Conservation (phyloP, 2,113 vertebrate genomes). For the Eurypyga helias region DNA sequence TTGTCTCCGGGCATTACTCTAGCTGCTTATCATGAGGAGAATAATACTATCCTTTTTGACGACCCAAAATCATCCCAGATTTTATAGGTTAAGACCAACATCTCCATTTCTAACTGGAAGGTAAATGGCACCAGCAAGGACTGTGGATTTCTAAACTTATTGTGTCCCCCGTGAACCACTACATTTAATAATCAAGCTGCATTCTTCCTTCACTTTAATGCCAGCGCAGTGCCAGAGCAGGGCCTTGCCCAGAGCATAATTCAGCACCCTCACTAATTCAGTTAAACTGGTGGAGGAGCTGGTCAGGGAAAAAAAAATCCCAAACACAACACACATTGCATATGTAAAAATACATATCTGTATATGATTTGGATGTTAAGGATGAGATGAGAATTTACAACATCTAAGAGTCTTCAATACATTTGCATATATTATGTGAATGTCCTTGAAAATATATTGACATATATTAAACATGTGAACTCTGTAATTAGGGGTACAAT, state of each 20-base stretch:
- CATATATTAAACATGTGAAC: conserved; percentile 16
- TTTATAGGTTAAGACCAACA: not conserved
- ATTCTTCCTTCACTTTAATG: not conserved
- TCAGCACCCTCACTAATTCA: conserved; percentile 1
- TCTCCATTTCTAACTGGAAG: not conserved
- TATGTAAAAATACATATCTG: not conserved
- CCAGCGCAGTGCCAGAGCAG: not conserved
- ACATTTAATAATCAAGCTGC: not conserved
- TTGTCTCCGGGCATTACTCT: not conserved
- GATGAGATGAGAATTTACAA: conserved; percentile 1
- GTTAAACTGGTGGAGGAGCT: not conserved
- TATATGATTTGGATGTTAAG: conserved; percentile 8
- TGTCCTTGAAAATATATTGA: conserved; percentile 19
- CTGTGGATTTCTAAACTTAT: not conserved
- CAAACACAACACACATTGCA: not conserved
- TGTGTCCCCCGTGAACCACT: not conserved
- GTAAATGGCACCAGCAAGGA: not conserved
- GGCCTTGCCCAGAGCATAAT: not conserved
- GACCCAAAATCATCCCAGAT: not conserved
- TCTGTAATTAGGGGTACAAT: not conserved
- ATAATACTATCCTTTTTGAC: not conserved
- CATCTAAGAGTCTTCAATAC: not conserved
- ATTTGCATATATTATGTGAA: conserved; percentile 51
- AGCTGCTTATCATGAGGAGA: not conserved
- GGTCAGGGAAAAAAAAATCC: not conserved